Conservation (phyloP, 2,113 vertebrate species). For the Lycaon pictus region DNA sequence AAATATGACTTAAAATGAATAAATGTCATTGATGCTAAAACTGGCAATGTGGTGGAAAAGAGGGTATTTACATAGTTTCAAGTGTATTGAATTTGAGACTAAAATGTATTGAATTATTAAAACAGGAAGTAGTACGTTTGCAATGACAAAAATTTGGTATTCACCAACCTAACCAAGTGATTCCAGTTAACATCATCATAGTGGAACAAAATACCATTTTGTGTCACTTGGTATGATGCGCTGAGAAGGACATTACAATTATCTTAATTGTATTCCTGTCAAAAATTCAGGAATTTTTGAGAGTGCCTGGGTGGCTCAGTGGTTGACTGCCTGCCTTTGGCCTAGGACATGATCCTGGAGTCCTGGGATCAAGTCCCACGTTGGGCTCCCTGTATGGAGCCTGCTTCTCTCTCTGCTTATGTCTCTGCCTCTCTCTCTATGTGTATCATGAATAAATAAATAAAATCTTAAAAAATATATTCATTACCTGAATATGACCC, state of each 20-base stretch:
- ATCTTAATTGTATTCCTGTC: not conserved
- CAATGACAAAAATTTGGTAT: not conserved
- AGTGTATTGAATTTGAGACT: not conserved
- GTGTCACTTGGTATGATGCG: not conserved
- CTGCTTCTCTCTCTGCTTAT: no score
- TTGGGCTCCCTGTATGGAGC: no score
- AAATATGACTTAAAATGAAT: slow-evolving; percentile 8
- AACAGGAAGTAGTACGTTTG: not conserved
- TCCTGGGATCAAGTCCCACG: no score
- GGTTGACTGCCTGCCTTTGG: no score
- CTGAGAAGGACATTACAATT: not conserved
- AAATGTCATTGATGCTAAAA: not conserved
- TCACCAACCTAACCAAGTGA: slow-evolving; percentile 5
- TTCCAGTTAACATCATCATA: not conserved
- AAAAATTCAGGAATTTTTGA: not conserved
- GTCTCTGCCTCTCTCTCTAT: no score
- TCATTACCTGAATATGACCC: not conserved
- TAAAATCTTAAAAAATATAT: no score
- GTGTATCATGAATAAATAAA: no score
- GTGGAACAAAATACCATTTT: not conserved
- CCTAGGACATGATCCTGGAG: no score
- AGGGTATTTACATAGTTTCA: not conserved
- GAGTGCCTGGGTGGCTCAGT: no score
- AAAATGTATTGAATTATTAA: not conserved
- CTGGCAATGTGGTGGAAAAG: not conserved